phyloP scores from a whole-genome alignment of 2,797 vertebrate genomes.

The Cichlasoma orientale region DNA sequence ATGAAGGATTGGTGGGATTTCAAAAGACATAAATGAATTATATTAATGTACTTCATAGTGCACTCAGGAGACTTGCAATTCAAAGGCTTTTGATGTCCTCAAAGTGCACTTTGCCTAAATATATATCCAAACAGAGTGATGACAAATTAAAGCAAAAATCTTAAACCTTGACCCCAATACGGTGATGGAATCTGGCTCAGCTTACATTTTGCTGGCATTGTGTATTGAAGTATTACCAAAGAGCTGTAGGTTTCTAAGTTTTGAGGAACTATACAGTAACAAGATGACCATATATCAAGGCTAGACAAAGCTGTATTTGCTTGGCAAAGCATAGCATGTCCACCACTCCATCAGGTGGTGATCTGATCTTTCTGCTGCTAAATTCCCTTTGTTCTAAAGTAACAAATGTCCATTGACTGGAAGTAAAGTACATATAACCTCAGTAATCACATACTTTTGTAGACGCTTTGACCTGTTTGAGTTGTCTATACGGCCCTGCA shows the following conservation, averaged over 20 bases:
- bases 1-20: slow-evolving; percentile 62
- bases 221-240: neutral
- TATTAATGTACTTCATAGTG: slow-evolving; percentile 37
- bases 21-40: slow-evolving; percentile 40
- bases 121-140: neutral
- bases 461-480: neutral
- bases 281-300: neutral
- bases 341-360: neutral
- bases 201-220: neutral
- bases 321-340: neutral
- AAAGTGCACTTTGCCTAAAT: neutral
- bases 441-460: neutral
- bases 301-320: neutral
- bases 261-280: neutral
- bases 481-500: neutral
- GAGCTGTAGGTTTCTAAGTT: neutral
- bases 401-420: neutral
- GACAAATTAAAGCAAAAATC: neutral
- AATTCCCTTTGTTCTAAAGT: slow-evolving; percentile 20
- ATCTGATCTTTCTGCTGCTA: neutral
- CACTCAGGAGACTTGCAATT: slow-evolving; percentile 32
- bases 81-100: slow-evolving; percentile 43
- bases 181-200: neutral
- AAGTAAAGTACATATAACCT: neutral
- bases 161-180: neutral